These are phyloP conservation scores for Chionomys nivalis DNA, from an alignment of 2,113 vertebrate genomes.

Conservation along the genomic window DNA sequence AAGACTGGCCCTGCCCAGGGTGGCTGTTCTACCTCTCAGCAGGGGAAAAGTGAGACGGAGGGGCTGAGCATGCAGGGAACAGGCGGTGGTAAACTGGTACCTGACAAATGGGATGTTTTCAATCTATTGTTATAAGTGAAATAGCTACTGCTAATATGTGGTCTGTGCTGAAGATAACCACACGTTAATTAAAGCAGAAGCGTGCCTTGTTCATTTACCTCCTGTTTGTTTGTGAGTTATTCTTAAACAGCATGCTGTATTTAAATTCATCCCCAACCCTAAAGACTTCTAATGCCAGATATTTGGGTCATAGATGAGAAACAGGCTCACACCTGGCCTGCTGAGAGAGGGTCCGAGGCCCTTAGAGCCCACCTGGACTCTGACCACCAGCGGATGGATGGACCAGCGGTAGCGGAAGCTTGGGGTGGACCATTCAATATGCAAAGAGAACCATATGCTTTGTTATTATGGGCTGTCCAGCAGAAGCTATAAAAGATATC, in stretches of 20 bases:
- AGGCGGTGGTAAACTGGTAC: conserved; percentile 9
- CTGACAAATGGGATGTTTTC: conserved; percentile 46
- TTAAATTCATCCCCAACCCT: conserved; percentile 38
- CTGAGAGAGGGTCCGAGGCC: background rate
- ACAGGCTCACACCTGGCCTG: background rate
- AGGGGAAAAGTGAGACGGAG: background rate
- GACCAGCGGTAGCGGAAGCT: background rate
- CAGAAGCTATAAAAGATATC: conserved; percentile 63
- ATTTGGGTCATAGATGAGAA: background rate
- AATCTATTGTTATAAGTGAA: conserved; percentile 53
- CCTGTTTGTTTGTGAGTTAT: conserved; percentile 31
- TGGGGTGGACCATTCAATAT: background rate
- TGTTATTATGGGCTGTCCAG: conserved; percentile 36
- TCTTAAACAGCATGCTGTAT: conserved; percentile 44
- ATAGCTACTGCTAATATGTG: background rate
- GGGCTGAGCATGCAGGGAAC: background rate
- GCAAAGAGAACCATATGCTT: conserved; percentile 49
- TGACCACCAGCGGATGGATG: background rate
- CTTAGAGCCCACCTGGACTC: background rate
- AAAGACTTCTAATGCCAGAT: background rate
- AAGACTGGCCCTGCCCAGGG: background rate
- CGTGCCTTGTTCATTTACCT: conserved; percentile 20
- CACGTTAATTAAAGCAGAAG: conserved; percentile 54
- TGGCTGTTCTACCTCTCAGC: background rate
- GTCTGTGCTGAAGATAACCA: conserved; percentile 22